Base-by-base conservation (phyloP, 2,888 invertebrate genomes). In the Anthoptus insignis region DNA sequence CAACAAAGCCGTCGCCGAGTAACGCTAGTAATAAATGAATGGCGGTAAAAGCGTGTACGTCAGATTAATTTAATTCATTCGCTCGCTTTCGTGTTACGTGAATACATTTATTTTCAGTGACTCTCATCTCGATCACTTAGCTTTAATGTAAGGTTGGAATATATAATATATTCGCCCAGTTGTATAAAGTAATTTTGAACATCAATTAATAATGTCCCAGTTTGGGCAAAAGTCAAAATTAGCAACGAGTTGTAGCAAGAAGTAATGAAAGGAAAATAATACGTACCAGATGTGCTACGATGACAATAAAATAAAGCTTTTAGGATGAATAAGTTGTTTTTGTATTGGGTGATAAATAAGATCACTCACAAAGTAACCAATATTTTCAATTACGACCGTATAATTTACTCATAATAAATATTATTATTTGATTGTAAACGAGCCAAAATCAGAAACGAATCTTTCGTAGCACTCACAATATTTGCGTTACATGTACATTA, bases 401-500 rank as follows among this genome's bases (percentile, higher is more conserved):
- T n/a, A n/a, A n/a, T n/a, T n/a, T n/a, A n/a, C n/a, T n/a, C n/a
- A n/a, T n/a, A n/a, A n/a, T n/a, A n/a, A n/a, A 39, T 7, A 16
- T 39, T 39, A 39, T 14, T 6, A 39, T 5, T 21, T 42, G n/a
- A 8, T 42, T 19, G 42, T 42, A 42, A 42, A 2, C 37, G 14
- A 6, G 14, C 14, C n/a, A 37, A 37, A 4, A 53, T 45, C 34
- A 45, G 16, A 34, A 58, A 4, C 9, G 27, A 27, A 16, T 11
- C 27, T 29, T 34, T 11, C 27, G 37, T 45, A 61, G 13, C 32
- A 59, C 29, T 21, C 27, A 49, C 13, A 24, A 34, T 5, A 47
- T 49, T 37, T 49, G 39, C 47, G 61, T 63, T 63, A 27, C 27
- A 53, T 54, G 54, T 37, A 78, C 71, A 75, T 76, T 76, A 82